phyloP scores from a whole-genome alignment of 2,797 vertebrate genomes.

The Enteromius trimaculatus region DNA sequence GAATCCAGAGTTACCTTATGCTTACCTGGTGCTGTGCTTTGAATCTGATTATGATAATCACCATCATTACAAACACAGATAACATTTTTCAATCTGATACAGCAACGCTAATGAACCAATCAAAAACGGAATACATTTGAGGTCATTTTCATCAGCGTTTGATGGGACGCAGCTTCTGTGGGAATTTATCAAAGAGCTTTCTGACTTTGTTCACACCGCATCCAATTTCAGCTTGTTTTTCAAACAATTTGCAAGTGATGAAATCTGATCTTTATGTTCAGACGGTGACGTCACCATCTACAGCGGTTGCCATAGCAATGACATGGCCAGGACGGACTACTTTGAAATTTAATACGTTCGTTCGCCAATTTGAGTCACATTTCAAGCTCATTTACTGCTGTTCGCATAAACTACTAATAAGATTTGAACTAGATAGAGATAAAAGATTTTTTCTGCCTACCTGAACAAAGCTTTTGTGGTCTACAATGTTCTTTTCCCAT shows the following conservation, averaged over 20 bases:
- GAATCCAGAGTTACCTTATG: conserved; percentile 20
- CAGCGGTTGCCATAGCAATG: background rate
- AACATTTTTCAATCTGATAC: conserved; percentile 37
- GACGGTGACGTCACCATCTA: background rate
- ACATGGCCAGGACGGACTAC: background rate
- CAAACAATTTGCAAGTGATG: conserved; percentile 23
- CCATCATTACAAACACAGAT: conserved; percentile 39
- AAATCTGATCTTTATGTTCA: conserved; percentile 7
- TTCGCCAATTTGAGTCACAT: background rate
- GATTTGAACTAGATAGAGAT: background rate
- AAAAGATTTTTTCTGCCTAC: background rate
- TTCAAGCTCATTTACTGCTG: background rate
- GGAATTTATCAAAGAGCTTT: conserved; percentile 20
- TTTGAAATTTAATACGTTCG: background rate
- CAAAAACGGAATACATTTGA: conserved; percentile 45
- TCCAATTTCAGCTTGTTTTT: conserved; percentile 26
- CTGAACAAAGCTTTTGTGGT: background rate
- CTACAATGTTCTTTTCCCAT: background rate
- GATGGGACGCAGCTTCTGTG: conserved; percentile 20
- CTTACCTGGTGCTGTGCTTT: conserved; percentile 45
- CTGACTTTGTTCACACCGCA: background rate
- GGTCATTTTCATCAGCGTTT: conserved; percentile 37
- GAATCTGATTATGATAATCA: conserved; percentile 50
- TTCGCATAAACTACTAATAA: background rate
- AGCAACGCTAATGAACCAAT: conserved; percentile 36